These are phyloP conservation scores for Julus scandinavius DNA, from an alignment of 2,888 invertebrate genomes.

Conservation along the genomic window DNA sequence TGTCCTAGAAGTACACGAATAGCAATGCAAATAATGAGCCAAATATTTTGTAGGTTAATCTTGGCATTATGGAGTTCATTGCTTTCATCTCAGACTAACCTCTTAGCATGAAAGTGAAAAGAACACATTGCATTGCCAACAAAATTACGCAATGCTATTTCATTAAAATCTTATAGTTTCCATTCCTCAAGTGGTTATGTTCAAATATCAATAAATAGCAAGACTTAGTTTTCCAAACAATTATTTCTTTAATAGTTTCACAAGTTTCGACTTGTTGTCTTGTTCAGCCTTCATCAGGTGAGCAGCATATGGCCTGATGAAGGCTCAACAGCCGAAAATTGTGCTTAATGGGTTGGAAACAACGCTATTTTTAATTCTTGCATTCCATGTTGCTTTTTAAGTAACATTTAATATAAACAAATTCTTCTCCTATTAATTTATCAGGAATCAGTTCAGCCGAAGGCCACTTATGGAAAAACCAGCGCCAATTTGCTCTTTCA, in stretches of 20 bases:
- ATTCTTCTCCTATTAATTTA: neutral
- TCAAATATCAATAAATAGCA: too few relatives aligned
- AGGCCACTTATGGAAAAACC: constrained; percentile 84
- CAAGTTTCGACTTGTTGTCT: too few relatives aligned
- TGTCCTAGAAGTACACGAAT: neutral
- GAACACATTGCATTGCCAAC: neutral
- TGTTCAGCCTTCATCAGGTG: too few relatives aligned
- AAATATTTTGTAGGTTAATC: constrained; percentile 31
- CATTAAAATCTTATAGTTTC: neutral
- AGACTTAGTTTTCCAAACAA: too few relatives aligned
- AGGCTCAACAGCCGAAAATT: too few relatives aligned
- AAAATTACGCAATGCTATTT: neutral
- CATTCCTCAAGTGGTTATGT: too few relatives aligned
- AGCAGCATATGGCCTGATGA: too few relatives aligned
- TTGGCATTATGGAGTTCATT: neutral
- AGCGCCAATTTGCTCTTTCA: constrained; percentile 78
- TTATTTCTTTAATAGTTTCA: too few relatives aligned
- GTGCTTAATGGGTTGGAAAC: too few relatives aligned
- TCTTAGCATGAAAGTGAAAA: neutral
- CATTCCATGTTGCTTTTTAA: too few relatives aligned
- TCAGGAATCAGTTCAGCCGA: constrained; percentile 85
- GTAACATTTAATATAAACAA: too few relatives aligned
- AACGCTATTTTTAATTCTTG: too few relatives aligned
- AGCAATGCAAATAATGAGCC: constrained; percentile 39
- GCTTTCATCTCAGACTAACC: neutral